phyloP scores from a whole-genome alignment of 2,888 invertebrate species.

The Lasioglossum oenotherae region DNA sequence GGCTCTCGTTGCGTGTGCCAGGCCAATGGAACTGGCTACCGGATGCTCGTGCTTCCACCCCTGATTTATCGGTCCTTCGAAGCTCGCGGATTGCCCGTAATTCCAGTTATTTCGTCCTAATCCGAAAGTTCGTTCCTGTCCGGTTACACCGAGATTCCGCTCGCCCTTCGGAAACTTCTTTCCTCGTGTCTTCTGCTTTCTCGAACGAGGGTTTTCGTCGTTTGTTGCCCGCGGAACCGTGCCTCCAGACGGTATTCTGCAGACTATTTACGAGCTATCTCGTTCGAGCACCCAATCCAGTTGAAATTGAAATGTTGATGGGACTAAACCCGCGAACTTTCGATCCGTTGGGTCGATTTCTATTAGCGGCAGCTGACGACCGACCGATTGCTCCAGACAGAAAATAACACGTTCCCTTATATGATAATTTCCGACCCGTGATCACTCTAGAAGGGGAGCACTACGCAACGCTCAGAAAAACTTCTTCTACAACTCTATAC shows the following conservation, averaged over 20 bases:
- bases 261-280: slow-evolving; percentile 42
- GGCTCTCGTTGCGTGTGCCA: slow-evolving; percentile 73
- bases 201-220: background rate
- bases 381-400: background rate
- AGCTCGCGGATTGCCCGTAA: slow-evolving; percentile 78
- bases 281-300: slow-evolving; percentile 21
- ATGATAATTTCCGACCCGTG: slow-evolving; percentile 11
- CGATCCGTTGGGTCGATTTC: slow-evolving; percentile 10
- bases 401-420: slow-evolving; percentile 10
- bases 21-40: slow-evolving; percentile 75
- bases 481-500: background rate
- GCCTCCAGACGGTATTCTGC: slow-evolving; percentile 1
- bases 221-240: background rate
- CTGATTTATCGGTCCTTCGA: slow-evolving; percentile 78
- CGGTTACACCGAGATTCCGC: slow-evolving; percentile 54
- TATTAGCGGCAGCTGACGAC: slow-evolving; percentile 26
- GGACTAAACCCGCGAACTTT: slow-evolving; percentile 3
- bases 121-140: slow-evolving; percentile 70
- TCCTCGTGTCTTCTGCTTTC: slow-evolving; percentile 40
- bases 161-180: slow-evolving; percentile 38
- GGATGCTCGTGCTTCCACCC: slow-evolving; percentile 76
- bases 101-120: slow-evolving; percentile 76
- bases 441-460: background rate
- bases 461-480: background rate
- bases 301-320: slow-evolving; percentile 44